Evolutionary conservation across 2,113 vertebrate genomes (phyloP).

Genomic region (Cephalopterus ornatus): DNA sequence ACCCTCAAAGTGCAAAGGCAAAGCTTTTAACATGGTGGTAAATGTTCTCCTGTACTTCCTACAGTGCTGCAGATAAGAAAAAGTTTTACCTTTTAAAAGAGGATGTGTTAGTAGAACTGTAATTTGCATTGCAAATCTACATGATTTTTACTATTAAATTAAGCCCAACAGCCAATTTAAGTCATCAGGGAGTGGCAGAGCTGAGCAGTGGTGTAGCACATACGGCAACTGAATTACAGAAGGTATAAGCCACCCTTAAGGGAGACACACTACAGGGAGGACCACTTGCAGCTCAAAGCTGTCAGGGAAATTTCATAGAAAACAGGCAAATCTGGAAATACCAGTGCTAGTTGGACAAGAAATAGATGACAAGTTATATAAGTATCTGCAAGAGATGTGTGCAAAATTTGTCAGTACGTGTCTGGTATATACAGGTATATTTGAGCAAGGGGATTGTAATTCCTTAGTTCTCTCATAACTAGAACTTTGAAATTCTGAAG

Average conservation of each 20-base stretch:
- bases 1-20: not conserved
- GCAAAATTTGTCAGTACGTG: not conserved
- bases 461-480: not conserved
- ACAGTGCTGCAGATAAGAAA: not conserved
- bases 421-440: not conserved
- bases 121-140: not conserved
- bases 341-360: not conserved
- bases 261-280: not conserved
- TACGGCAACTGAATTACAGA: not conserved
- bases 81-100: not conserved
- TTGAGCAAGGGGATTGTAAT: not conserved
- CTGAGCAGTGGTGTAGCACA: not conserved
- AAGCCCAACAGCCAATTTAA: not conserved
- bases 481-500: not conserved
- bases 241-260: not conserved
- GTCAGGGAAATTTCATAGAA: not conserved
- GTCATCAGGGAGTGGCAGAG: not conserved
- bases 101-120: not conserved
- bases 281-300: not conserved
- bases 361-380: not conserved
- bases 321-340: not conserved
- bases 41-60: not conserved
- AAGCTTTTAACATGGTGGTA: not conserved
- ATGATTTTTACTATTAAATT: not conserved
- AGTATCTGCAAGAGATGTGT: not conserved